Evolutionary conservation across 2,797 vertebrate species (phyloP), one percentile per base, ranked within the genome.

Genomic region (Sebastes dallii): DNA sequence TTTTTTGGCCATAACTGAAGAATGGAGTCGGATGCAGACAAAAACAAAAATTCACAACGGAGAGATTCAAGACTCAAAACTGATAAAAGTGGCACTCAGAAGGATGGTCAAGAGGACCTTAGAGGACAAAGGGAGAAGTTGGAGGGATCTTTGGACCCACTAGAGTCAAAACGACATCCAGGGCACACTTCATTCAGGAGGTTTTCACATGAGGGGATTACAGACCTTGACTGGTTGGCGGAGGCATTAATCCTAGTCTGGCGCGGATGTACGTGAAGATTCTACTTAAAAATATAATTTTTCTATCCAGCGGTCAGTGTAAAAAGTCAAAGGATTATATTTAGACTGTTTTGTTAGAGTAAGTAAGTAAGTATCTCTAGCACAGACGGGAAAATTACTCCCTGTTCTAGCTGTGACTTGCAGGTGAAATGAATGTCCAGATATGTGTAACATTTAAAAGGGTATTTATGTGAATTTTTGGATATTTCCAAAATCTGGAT

Each of bases 41-140:
- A 96, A 85, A 97, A 97, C 77, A 99, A 99, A 94, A 98, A 99
- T 76, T 72, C 94, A 79, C 95, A 96, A 80, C 97, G 97, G 88
- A 97, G 96, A 94, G 98, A 97, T 80, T 95, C 96, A 85, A 98
- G 97, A 93, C 92, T 95, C 16, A 98, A 97, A 95, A 86, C 93
- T 66, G 98, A 99, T 77, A 97, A 97, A 92, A 92, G 94, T 85
- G 94, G 93, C 74, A 96, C 95, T 88, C 97, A 96, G 81, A 99
- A 97, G 91, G 98, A 99, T 64, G 88, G 96, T 77, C 96, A 95
- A 65, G 98, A 99, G 60, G 91, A 95, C 55, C 36, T 91, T 39
- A 93, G 77, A 95, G 95, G 77, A 84, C 94, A 96, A 66, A 95
- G 92, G 81, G 98, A 99, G 52, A 86, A 95, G 72, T 80, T 90